Base-by-base conservation (phyloP, 2,797 vertebrate species). In the Crenuchus spilurus region DNA sequence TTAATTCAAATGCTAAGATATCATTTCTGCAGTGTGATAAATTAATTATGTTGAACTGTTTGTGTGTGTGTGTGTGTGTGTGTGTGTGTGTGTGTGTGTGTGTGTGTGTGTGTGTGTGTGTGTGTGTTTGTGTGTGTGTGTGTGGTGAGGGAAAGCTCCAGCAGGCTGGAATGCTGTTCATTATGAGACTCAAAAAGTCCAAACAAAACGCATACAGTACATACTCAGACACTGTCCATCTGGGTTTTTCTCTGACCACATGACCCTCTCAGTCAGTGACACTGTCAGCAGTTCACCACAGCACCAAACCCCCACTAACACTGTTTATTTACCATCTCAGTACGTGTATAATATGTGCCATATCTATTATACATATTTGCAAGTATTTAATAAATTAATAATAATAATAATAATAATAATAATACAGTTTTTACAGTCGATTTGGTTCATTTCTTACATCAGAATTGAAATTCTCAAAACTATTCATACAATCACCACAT, bases 261-360 rank as follows among this genome's bases (percentile, higher is more conserved):
- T 65, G 78, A 20, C 52, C 80, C 41, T 87, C 82, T 87, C 82
- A 89, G 88, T 86, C 42, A 85, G 88, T 87, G 49, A 60, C 68
- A 18, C 72, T 16, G 89, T 90, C 89, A 91, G 88, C 87, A 88
- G 73, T 83, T 84, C 76, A 3, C 18, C 70, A 48, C 22, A 26
- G n/a, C n/a, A n/a, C n/a, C n/a, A n/a, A n/a, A n/a, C n/a, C n/a
- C 22, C 24, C 20, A 24, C 49, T 2, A 1, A 48, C 44, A 48
- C 44, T 35, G 33, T 35, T 35, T 35, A 8, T 35, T 35, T 3
- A 35, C 33, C 8, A 8, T 35, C 33, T 8, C 8, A 3, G 3
- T 3, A 3, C 33, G 3, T 35, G 33, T 35, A 8, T 3, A 35
- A 8, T 8, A 35, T 35, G 8, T 35, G 33, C 8, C 33, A 3